phyloP scores from a whole-genome alignment of 2,113 vertebrate genomes.

The Calyptomena viridis region DNA sequence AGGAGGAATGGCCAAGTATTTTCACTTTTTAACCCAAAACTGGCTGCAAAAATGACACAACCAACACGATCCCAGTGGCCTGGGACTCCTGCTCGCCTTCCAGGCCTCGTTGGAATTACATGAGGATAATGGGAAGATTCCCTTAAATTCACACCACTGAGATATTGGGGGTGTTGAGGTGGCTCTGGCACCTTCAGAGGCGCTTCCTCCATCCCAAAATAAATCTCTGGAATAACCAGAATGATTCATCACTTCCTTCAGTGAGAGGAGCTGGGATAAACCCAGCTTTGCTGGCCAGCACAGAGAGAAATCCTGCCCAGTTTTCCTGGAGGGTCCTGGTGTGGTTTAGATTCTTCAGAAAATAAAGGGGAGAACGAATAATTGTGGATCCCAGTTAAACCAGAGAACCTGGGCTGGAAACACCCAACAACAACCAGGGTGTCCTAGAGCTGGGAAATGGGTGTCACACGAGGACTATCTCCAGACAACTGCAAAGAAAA shows the following conservation, averaged over 20 bases:
- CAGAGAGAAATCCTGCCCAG: not conserved
- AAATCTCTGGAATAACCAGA: not conserved
- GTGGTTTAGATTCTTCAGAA: not conserved
- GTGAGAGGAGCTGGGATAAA: not conserved
- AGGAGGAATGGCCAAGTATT: not conserved
- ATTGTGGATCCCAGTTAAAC: not conserved
- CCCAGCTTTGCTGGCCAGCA: not conserved
- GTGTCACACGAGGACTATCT: rapidly evolving
- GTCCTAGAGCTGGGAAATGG: not conserved
- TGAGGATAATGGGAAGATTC: not conserved
- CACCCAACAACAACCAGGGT: not conserved
- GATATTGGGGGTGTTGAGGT: rapidly evolving
- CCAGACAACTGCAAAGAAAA: not conserved
- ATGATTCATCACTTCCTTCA: not conserved
- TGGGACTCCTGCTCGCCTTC: not conserved
- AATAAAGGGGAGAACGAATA: not conserved
- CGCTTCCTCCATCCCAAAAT: not conserved
- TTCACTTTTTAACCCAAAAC: not conserved
- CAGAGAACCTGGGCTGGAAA: not conserved
- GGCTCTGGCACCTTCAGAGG: not conserved
- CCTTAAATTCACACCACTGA: not conserved
- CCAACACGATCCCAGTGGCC: not conserved
- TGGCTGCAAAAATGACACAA: not conserved
- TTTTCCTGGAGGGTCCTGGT: not conserved
- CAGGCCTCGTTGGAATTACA: not conserved